Evolutionary conservation across 2,113 vertebrate genomes (phyloP).

Genomic region (Cryptomyrus ogoouensis): DNA sequence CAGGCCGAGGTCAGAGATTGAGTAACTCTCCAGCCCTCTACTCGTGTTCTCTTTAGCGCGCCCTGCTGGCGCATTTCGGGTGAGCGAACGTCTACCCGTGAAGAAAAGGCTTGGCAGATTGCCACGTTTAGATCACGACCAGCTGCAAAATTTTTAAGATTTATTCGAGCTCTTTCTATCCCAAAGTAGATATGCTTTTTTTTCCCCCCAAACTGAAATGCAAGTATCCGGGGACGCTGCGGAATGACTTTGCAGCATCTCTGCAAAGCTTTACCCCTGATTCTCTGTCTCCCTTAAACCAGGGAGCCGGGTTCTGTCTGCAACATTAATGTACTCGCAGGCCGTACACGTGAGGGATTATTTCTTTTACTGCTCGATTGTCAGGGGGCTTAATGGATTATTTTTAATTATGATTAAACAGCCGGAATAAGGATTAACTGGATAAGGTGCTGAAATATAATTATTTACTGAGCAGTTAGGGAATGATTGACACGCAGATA

Average conservation of each 20-base stretch:
- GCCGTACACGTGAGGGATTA: not conserved
- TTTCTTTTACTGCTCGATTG: not conserved
- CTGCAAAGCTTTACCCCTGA: not conserved
- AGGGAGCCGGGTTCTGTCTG: not conserved
- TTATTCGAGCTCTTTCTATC: not conserved
- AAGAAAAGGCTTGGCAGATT: not conserved
- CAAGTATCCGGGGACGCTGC: not conserved
- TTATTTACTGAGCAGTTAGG: not conserved
- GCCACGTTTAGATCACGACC: not conserved
- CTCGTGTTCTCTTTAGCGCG: not conserved
- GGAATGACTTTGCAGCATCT: not conserved
- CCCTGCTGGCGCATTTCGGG: not conserved
- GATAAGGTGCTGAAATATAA: not conserved
- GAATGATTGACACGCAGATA: not conserved
- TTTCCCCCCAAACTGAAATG: not conserved
- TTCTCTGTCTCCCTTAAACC: not conserved
- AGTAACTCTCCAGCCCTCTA: not conserved
- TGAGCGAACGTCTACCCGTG: not conserved
- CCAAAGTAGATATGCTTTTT: not conserved
- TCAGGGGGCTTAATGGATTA: slow-evolving; percentile 6
- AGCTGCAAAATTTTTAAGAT: not conserved
- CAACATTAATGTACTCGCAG: not conserved
- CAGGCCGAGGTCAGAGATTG: not conserved
- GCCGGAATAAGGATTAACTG: not conserved
- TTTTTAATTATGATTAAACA: slow-evolving; percentile 11